Conservation (phyloP, 2,797 vertebrate species). For the Picus viridis region DNA sequence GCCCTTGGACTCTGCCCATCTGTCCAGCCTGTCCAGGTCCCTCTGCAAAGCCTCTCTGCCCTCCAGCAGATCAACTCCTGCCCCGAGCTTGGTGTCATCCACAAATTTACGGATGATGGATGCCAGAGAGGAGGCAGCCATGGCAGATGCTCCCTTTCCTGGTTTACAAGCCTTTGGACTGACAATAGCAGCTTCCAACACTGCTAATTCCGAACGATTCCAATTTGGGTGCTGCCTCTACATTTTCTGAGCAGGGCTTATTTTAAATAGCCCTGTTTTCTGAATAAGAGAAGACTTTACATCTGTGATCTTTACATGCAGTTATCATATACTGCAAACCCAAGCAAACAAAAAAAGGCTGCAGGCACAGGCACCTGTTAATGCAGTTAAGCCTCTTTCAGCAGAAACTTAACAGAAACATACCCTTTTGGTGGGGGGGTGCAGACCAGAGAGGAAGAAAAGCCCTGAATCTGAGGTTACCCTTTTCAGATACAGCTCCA, state of each 20-base stretch:
- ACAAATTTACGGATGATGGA: too few species aligned
- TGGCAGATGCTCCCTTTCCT: conserved; percentile 1
- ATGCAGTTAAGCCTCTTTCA: neutral
- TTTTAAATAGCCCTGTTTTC: neutral
- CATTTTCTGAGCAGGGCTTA: neutral
- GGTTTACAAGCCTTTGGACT: neutral
- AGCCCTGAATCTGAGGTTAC: conserved; percentile 19
- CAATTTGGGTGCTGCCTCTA: neutral
- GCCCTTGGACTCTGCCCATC: too few species aligned
- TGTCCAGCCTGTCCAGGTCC: too few species aligned
- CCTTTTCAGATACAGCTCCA: conserved; percentile 41
- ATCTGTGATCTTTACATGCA: neutral
- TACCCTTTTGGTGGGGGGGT: neutral
- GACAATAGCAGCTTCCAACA: neutral
- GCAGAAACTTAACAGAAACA: neutral
- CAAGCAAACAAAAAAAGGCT: neutral
- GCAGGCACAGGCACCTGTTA: neutral
- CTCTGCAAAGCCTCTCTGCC: too few species aligned
- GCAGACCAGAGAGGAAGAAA: neutral
- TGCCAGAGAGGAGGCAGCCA: neutral
- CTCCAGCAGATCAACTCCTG: too few species aligned
- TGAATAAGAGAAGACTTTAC: neutral
- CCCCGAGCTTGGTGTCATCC: too few species aligned
- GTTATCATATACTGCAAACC: neutral
- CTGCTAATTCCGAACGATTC: neutral